Evolutionary conservation across 2,797 vertebrate species (phyloP).

Genomic region (Chaenodraco wilsoni): DNA sequence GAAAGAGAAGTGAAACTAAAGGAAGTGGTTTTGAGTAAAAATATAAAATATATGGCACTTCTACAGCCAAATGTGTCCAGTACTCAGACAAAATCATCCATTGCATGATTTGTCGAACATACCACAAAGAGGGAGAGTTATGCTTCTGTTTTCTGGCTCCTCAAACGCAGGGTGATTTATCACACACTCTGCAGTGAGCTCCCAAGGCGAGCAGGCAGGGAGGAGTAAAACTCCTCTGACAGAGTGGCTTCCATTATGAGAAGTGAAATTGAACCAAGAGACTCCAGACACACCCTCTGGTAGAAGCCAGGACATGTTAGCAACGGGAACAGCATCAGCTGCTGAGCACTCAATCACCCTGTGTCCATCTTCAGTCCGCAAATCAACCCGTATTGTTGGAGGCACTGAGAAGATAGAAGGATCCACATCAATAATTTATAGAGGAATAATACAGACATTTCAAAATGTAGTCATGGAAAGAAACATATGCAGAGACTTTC

Average conservation of each 20-base stretch:
- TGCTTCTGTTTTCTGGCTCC: constrained; percentile 67
- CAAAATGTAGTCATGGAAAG: background rate
- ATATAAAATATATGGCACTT: constrained; percentile 14
- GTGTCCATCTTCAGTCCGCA: constrained; percentile 54
- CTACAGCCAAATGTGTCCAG: constrained; percentile 24
- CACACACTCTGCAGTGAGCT: constrained; percentile 73
- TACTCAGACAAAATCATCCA: constrained; percentile 42
- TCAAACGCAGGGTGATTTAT: constrained; percentile 77
- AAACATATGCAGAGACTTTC: constrained; percentile 1
- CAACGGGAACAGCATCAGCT: constrained; percentile 72
- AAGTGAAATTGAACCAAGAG: constrained; percentile 69
- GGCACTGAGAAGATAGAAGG: constrained; percentile 54
- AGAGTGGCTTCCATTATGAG: constrained; percentile 76
- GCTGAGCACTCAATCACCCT: constrained; percentile 77
- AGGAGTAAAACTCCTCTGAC: constrained; percentile 75
- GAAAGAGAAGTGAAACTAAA: constrained; percentile 41
- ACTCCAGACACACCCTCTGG: constrained; percentile 71
- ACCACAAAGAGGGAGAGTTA: constrained; percentile 77
- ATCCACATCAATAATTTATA: constrained; percentile 39
- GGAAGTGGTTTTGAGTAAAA: constrained; percentile 25
- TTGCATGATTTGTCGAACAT: constrained; percentile 65
- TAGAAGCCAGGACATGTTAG: constrained; percentile 80
- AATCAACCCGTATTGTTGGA: constrained; percentile 69
- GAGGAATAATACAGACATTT: constrained; percentile 14
- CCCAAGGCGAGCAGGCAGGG: constrained; percentile 69